Base-by-base conservation (phyloP, 2,113 vertebrate genomes). In the Lophura nycthemera region DNA sequence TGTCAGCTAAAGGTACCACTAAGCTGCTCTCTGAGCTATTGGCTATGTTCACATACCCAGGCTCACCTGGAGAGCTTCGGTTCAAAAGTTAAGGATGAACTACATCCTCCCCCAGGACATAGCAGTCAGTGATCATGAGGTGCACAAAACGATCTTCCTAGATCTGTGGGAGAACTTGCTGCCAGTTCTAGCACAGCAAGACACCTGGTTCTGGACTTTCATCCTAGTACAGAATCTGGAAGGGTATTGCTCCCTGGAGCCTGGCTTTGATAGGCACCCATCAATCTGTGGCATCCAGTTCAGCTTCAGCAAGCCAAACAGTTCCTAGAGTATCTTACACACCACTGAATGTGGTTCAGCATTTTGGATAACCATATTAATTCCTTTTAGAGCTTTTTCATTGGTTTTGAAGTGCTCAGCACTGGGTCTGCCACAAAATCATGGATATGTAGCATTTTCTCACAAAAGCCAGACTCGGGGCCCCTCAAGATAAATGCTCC, bases 41-140 rank as follows among this genome's bases (percentile, higher is more conserved):
- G 66, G 21, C 61, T 72, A 50, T 30, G 63, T 13, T 76, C 40
- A 34, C 48, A 34, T 38, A 70, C 57, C 70, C 43, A 36, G 10
- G 54, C 42, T 56, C 65, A 66, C 24, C 18, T 30, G 7, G 11
- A 40, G 40, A 27, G 8, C 34, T 56, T 3, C 32, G 16, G 7
- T 78, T 86, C 34, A 19, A 45, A 40, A 61, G 36, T 83, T 88
- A 52, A n/a, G 15, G n/a, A 38, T 6, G 16, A 66, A 66, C 16
- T 27, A 7, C 27, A 29, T 57, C 34, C 20, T 70, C 27, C 16
- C 19, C 0, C 10, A 25, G 42, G 13, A 18, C 73, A 3, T 40
- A n/a, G 29, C 0, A 0, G 11, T 32, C 29, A 60, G 8, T n/a
- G 32, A 76, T n/a, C 59, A 15, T n/a, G 13, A 40, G 27, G 21